Evolutionary conservation across 2,113 vertebrate species (phyloP), one percentile per base, ranked within the genome.

Genomic region (Gallinago undulata): DNA sequence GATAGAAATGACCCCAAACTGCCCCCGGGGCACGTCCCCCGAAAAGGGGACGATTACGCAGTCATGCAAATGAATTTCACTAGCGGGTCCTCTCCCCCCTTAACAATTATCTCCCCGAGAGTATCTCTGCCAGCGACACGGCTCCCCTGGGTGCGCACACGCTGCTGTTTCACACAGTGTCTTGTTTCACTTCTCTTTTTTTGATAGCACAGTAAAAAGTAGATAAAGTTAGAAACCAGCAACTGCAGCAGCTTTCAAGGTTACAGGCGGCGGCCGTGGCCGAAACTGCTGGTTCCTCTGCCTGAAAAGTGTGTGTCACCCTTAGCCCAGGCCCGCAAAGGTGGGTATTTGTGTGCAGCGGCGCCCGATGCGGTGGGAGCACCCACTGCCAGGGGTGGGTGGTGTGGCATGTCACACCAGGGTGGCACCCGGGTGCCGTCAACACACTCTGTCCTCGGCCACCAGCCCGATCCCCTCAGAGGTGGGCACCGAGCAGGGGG

Each of bases 121-220:
- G 79, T 35, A 47, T 67, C 73, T 74, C 63, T 37, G 66, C 30
- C 8, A 31, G 31, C 45, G 33, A 9, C 8, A 2, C 3, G 9
- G 1, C 55, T 85, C 75, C 79, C 77, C 41, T 2, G 81, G 24
- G 72, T 6, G 8, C 28, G 1, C 55, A 8, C 48, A 10, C 1
- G 10, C 56, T 57, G 35, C 27, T 47, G 6, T 7, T 35, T 47
- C 41, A 16, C 2, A 2, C 23, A 39, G 39, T 9, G 41, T 72
- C 89, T 69, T 83, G 2, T 95, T 90, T 96, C 87, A 50, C 79
- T 96, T 96, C 93, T 63, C 73, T 35, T 82, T 31, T 75, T 63
- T 60, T 22, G 22, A 60, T 67, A 74, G 67, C 55, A 17, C 30
- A 41, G 57, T 37, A 50, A 76, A 76, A 79, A 37, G 67, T 2